Evolutionary conservation across 2,113 vertebrate species (phyloP).

Genomic region (Rhinoptilus africanus): DNA sequence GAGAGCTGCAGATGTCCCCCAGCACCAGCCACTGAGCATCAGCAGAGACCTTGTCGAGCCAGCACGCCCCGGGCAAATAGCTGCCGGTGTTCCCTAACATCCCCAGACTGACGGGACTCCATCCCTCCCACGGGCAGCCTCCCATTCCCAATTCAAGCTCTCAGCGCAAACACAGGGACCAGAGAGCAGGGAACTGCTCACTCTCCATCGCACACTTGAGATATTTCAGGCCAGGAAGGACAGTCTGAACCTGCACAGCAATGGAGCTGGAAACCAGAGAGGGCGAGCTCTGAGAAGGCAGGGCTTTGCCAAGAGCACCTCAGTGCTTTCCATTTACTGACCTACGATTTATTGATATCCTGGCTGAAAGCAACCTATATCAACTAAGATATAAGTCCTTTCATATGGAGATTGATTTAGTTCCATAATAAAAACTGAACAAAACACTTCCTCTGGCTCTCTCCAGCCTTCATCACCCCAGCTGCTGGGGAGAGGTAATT

Average conservation of each 20-base stretch:
- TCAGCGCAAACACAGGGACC: not conserved
- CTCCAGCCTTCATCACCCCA: not conserved
- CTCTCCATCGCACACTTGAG: fast-evolving
- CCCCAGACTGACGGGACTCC: fast-evolving
- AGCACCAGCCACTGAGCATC: fast-evolving
- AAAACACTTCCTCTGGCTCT: not conserved
- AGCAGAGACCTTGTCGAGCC: fast-evolving
- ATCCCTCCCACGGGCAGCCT: fast-evolving
- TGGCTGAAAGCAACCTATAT: not conserved
- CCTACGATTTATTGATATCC: not conserved
- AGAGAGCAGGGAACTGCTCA: fast-evolving
- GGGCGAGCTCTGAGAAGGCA: not conserved
- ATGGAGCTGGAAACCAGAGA: not conserved
- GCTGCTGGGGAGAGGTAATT: constrained; percentile 47
- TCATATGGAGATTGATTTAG: not conserved
- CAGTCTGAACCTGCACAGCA: not conserved
- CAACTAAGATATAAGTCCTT: not conserved
- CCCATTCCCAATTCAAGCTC: not conserved
- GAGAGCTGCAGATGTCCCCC: not conserved
- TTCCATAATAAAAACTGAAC: not conserved
- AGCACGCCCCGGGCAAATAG: fast-evolving
- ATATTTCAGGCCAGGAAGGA: not conserved
- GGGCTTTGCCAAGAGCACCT: not conserved
- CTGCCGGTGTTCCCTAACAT: not conserved
- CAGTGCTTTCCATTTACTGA: not conserved